Conservation (phyloP, 2,797 vertebrate species). For the Gila robusta region DNA sequence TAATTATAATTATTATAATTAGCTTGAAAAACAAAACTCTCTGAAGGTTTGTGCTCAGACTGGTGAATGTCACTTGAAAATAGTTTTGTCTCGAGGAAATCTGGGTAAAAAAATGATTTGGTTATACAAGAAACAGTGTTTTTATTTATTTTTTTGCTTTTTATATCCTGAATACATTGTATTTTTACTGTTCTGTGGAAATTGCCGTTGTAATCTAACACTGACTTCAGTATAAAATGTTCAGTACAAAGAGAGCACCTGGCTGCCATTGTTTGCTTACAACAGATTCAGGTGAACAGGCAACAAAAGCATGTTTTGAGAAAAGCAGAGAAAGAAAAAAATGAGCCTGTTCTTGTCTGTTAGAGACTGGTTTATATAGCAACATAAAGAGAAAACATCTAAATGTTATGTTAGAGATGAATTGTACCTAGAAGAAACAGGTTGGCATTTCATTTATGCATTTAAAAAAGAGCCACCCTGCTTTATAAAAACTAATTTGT, state of each 20-base stretch:
- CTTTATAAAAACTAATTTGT: constrained; percentile 20
- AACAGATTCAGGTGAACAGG: not conserved
- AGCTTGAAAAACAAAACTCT: not conserved
- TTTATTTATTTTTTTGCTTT: not conserved
- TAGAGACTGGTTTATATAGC: not conserved
- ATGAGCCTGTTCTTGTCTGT: constrained; percentile 2
- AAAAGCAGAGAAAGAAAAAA: constrained; percentile 16
- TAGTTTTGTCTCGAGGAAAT: not conserved
- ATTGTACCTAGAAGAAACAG: not conserved
- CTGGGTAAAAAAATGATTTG: not conserved
- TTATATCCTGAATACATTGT: not conserved
- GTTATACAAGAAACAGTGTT: not conserved
- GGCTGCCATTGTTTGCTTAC: constrained; percentile 4
- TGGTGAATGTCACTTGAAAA: not conserved
- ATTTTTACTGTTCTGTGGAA: not conserved
- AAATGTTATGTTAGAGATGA: not conserved
- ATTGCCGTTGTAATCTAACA: not conserved
- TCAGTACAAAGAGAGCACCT: constrained; percentile 20
- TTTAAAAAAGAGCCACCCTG: not conserved
- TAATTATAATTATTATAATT: not conserved
- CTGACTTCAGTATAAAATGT: not conserved
- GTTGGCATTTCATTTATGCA: not conserved
- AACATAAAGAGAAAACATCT: not conserved
- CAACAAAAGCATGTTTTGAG: constrained; percentile 22
- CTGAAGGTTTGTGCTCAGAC: not conserved